phyloP scores from a whole-genome alignment of 2,113 vertebrate genomes.

The Camarhynchus parvulus region DNA sequence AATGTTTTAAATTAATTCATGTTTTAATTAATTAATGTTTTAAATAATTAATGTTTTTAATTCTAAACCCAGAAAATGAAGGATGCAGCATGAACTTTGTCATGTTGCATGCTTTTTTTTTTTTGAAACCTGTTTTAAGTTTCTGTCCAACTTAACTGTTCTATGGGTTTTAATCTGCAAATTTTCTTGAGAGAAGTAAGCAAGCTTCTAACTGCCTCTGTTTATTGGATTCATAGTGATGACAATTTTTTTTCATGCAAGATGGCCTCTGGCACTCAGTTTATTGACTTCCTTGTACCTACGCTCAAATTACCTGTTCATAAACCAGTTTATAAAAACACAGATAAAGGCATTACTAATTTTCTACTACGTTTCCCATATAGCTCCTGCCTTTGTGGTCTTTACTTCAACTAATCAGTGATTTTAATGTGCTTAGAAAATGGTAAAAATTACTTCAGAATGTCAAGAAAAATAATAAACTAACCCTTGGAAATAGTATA shows the following conservation, averaged over 20 bases:
- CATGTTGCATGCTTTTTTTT: neutral
- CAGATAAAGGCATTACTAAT: neutral
- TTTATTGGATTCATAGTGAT: neutral
- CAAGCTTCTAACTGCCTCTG: neutral
- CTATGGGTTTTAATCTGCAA: neutral
- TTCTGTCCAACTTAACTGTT: neutral
- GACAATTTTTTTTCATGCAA: neutral
- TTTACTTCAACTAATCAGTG: neutral
- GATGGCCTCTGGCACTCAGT: neutral
- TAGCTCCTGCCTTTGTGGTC: neutral
- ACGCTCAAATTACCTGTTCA: neutral
- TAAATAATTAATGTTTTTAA: neutral
- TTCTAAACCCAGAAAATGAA: neutral
- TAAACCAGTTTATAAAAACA: neutral
- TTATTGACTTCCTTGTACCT: neutral
- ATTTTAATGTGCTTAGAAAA: neutral
- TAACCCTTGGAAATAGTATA: neutral
- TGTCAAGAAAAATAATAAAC: neutral
- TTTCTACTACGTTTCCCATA: neutral
- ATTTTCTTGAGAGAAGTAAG: neutral
- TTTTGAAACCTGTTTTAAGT: neutral
- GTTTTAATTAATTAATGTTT: neutral
- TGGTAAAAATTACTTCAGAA: neutral
- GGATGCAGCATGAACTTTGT: neutral
- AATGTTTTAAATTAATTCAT: neutral